Conservation (phyloP, 2,797 vertebrate genomes). For the Falco peregrinus region DNA sequence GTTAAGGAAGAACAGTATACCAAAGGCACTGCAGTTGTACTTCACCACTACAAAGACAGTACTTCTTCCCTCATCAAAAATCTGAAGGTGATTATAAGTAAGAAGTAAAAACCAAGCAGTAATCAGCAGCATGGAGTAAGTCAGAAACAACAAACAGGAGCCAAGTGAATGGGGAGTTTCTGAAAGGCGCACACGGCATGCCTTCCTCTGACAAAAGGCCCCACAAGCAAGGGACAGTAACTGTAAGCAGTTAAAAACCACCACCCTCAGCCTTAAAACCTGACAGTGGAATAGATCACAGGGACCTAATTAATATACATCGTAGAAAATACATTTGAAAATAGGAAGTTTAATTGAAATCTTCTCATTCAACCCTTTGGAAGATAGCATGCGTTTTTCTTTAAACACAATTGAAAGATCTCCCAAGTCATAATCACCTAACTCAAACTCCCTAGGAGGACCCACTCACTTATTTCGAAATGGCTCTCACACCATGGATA, state of each 20-base stretch:
- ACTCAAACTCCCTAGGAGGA: neutral
- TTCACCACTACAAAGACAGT: neutral
- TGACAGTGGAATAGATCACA: neutral
- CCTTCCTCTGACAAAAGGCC: neutral
- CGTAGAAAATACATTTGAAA: neutral
- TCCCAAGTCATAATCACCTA: neutral
- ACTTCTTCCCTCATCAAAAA: neutral
- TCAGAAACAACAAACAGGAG: neutral
- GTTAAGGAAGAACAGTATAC: neutral
- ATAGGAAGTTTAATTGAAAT: neutral
- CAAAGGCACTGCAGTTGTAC: neutral
- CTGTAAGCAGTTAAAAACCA: neutral
- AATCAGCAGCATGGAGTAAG: neutral
- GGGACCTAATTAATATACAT: neutral
- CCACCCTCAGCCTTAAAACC: neutral
- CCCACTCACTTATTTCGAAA: neutral
- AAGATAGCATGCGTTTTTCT: neutral
- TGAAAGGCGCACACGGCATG: neutral
- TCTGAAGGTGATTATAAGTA: neutral
- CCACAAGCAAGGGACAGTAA: neutral
- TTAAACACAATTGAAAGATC: neutral
- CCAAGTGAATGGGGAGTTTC: neutral
- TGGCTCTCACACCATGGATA: fast-evolving
- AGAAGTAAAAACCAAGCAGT: neutral
- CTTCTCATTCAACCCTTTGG: neutral